Conservation (phyloP, 2,888 invertebrate species). For the Monopis laevigella region DNA sequence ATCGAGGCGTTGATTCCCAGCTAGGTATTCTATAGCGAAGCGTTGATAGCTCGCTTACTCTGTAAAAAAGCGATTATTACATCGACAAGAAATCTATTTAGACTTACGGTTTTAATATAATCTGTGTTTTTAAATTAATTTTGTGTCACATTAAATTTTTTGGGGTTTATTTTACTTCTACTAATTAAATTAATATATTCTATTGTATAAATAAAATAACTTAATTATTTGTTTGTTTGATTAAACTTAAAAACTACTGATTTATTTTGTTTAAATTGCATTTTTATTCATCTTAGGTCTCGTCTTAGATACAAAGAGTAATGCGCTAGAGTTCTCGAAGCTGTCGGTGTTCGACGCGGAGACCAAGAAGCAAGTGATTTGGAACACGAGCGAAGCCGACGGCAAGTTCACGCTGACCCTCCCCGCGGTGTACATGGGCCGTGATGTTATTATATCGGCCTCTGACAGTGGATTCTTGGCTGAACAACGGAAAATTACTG, state of each 20-base stretch:
- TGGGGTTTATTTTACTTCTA: too few species aligned
- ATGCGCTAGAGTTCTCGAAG: conserved; percentile 61
- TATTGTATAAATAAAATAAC: too few species aligned
- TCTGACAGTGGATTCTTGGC: conserved; percentile 69
- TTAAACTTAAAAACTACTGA: background rate
- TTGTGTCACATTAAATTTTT: too few species aligned
- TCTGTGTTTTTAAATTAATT: too few species aligned
- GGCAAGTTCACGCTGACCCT: conserved; percentile 61
- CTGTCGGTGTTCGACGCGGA: conserved; percentile 50
- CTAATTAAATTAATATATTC: too few species aligned
- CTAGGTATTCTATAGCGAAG: too few species aligned
- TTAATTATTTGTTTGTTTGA: too few species aligned
- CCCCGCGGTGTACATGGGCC: conserved; percentile 43
- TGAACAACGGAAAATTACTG: conserved; percentile 56
- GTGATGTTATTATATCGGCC: conserved; percentile 62
- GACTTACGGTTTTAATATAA: too few species aligned
- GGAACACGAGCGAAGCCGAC: conserved; percentile 36
- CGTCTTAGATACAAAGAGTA: conserved; percentile 67
- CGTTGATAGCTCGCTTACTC: too few species aligned
- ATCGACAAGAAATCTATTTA: too few species aligned
- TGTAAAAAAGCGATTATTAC: too few species aligned
- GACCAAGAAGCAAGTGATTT: conserved; percentile 31
- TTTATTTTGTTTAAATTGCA: background rate
- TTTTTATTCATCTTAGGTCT: conserved; percentile 52
- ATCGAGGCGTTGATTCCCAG: too few species aligned